Base-by-base conservation (phyloP, 2,797 vertebrate species). In the Monodelphis domestica region DNA sequence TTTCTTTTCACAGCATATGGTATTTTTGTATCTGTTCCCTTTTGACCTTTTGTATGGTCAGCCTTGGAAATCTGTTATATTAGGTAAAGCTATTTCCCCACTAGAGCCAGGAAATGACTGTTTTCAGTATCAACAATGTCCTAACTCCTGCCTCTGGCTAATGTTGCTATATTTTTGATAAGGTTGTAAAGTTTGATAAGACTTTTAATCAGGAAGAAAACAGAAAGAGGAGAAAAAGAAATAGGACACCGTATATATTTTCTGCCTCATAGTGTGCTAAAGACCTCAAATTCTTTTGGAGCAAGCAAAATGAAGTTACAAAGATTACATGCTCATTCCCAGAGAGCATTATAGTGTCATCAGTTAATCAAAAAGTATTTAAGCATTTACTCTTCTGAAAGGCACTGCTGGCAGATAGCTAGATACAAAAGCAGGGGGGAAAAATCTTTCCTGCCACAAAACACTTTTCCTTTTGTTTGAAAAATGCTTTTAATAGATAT, bases 91-190 rank as follows among this genome's bases (percentile, higher is more conserved):
- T 53, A 14, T 53, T 53, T 88, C 87, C 38, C 57, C 52, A 50
- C 30, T 88, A 51, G 87, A 88, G 51, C 51, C 87, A 88, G 87
- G 87, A 88, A 88, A 88, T 88, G 28, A 26, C 51, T 88, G 87
- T 88, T 33, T 88, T 88, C 87, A 30, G 29, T 53, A 53, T 53
- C 51, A 51, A 53, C 87, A 53, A 4, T 88, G 14, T 88, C 87
- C 21, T n/a, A 53, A 53, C 29, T 88, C 51, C 51, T 51, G 51
- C 21, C 28, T 88, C 12, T 52, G 28, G 3, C 5, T 88, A 88
- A 53, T 52, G 45, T 26, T 88, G 51, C 28, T 33, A 17, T 51
- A 88, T 33, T 88, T 88, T 88, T 88, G 51, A 88, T 88, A 52
- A 88, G 87, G 29, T 53, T 88, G 15, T 53, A 30, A 53, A 51